Conservation (phyloP, 2,888 invertebrate genomes). For the Pristionchus exspectatus region DNA sequence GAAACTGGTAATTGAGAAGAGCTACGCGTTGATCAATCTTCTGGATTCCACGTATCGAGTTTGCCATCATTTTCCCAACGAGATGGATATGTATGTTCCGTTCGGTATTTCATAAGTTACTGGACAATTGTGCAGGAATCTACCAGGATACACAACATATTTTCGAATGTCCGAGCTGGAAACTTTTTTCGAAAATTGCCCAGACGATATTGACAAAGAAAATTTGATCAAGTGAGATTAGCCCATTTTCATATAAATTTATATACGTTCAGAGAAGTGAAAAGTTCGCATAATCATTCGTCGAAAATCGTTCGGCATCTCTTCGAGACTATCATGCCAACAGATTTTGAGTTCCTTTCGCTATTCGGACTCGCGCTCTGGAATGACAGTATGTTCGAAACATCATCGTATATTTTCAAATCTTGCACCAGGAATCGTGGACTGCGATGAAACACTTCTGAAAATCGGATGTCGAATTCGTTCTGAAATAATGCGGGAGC, state of each 20-base stretch:
- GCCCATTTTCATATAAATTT: background rate
- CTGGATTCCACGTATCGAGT: background rate
- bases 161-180: background rate
- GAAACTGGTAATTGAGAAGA: background rate
- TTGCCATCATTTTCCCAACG: background rate
- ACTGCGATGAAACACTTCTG: background rate
- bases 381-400: background rate
- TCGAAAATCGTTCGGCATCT: background rate
- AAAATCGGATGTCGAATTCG: background rate
- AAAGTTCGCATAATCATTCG: background rate
- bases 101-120: background rate
- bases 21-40: background rate
- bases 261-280: background rate
- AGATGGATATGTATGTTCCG: background rate
- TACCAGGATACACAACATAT: background rate
- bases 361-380: conserved; percentile 10
- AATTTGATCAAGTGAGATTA: background rate
- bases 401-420: no score
- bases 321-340: background rate
- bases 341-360: background rate
- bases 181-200: background rate
- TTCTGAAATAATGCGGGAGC: background rate
- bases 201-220: background rate
- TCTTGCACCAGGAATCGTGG: background rate
- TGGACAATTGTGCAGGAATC: background rate